These are phyloP conservation scores for Dysidea cf. avara DNA, from an alignment of 37 sponge, comb jelly and placozoan species.

Conservation along the genomic window DNA sequence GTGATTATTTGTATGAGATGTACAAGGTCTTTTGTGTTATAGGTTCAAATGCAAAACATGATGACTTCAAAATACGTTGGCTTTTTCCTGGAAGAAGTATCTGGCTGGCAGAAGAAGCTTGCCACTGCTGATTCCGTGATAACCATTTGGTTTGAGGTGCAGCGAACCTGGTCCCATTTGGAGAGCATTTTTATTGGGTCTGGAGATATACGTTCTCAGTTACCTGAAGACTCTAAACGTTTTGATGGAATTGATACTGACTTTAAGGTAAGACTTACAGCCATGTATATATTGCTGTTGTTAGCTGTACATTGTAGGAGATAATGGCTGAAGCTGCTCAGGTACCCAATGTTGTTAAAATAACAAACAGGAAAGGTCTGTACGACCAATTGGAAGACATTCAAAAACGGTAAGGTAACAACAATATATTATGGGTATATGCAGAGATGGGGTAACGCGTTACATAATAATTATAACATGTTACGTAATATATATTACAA, in stretches of 20 bases:
- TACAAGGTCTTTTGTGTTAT: neutral
- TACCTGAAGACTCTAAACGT: constrained; percentile 92
- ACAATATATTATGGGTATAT: too few relatives aligned
- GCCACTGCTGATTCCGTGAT: constrained; percentile 95
- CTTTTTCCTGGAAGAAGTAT: constrained; percentile 95
- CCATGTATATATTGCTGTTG: too few relatives aligned
- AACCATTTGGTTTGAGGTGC: constrained; percentile 98
- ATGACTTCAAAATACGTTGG: constrained; percentile 98
- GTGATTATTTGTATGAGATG: neutral
- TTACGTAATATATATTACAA: too few relatives aligned
- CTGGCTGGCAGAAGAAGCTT: constrained; percentile 97
- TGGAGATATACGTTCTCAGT: constrained; percentile 94
- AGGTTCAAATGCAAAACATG: constrained; percentile 99
- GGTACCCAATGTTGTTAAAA: constrained; percentile 95
- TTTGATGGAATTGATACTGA: constrained; percentile 96
- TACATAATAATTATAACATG: too few relatives aligned
- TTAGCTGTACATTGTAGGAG: too few relatives aligned
- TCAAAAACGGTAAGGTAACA: constrained; percentile 66
- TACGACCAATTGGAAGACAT: constrained; percentile 86
- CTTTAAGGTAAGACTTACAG: constrained; percentile 82
- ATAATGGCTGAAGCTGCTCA: constrained; percentile 83
- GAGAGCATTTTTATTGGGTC: constrained; percentile 99
- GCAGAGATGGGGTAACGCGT: too few relatives aligned
- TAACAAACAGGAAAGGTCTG: constrained; percentile 82
- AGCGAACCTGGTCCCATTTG: constrained; percentile 98